Evolutionary conservation across 2,888 invertebrate species (phyloP).

Genomic region (Stenichneumon culpator): DNA sequence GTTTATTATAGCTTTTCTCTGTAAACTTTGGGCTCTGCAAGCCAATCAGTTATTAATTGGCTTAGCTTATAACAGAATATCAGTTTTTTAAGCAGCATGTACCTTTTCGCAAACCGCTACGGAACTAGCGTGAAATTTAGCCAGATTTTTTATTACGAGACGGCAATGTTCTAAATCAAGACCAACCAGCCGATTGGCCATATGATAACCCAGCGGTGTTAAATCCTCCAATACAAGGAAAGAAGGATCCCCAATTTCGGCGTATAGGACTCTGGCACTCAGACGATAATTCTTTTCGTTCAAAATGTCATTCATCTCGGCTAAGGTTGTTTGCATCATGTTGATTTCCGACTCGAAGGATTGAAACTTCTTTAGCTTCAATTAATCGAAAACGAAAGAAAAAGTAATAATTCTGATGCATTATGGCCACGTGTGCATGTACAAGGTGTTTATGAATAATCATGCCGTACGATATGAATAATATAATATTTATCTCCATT

Average conservation of each 20-base stretch:
- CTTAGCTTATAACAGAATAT: background rate
- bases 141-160: constrained; percentile 86
- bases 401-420: background rate
- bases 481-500: constrained; percentile 28
- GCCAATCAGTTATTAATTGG: background rate
- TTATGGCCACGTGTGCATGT: background rate
- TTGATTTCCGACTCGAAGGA: constrained; percentile 78
- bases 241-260: constrained; percentile 78
- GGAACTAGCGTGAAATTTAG: constrained; percentile 87
- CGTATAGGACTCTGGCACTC: constrained; percentile 79
- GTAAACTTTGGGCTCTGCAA: background rate
- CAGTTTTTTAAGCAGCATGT: constrained; percentile 20
- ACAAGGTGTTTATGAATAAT: background rate
- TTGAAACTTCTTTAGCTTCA: constrained; percentile 4
- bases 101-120: constrained; percentile 86
- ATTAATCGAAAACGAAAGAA: background rate
- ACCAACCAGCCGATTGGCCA: constrained; percentile 86
- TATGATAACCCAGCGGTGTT: constrained; percentile 85
- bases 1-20: background rate
- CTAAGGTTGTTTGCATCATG: constrained; percentile 78
- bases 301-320: constrained; percentile 78
- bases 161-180: constrained; percentile 86
- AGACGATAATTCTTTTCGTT: constrained; percentile 66
- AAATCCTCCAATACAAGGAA: constrained; percentile 87
- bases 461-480: background rate